Percentiles rank a stretch among this genome's conserved stretches.
Evolutionary conservation across 2,113 vertebrate species (phyloP).

Genomic region (Plecturocebus donacophilus): DNA sequence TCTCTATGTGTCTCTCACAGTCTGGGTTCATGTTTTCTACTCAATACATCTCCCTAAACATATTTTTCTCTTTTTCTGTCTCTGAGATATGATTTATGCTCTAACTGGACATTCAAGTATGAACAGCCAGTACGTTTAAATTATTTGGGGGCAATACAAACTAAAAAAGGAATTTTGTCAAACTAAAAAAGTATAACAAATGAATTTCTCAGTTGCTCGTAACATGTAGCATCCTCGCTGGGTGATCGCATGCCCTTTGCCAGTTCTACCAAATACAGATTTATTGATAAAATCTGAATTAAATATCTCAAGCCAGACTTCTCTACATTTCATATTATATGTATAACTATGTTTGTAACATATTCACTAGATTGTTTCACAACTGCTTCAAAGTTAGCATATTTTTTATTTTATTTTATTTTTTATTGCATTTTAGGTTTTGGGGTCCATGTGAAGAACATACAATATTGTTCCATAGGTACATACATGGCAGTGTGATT

Average conservation of each 20-base stretch:
- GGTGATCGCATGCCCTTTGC: neutral
- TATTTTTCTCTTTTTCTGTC: neutral
- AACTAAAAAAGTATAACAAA: conserved; percentile 8
- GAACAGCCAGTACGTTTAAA: neutral
- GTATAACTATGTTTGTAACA: neutral
- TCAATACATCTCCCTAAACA: neutral
- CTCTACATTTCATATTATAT: neutral
- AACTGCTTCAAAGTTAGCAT: neutral
- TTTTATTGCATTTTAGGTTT: no score
- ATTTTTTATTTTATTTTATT: no score
- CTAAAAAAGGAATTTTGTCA: neutral
- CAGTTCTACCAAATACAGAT: neutral
- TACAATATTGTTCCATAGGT: no score
- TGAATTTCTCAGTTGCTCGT: neutral
- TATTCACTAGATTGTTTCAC: neutral
- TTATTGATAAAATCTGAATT: neutral
- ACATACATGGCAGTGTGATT: no score
- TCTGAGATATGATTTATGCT: neutral
- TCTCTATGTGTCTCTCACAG: neutral
- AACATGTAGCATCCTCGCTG: neutral
- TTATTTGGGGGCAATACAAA: neutral
- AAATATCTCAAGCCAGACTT: neutral
- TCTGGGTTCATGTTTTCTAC: neutral
- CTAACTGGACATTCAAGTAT: neutral
- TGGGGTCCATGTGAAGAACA: no score